phyloP scores from a whole-genome alignment of 2,113 vertebrate species.

The Amia ocellicauda region DNA sequence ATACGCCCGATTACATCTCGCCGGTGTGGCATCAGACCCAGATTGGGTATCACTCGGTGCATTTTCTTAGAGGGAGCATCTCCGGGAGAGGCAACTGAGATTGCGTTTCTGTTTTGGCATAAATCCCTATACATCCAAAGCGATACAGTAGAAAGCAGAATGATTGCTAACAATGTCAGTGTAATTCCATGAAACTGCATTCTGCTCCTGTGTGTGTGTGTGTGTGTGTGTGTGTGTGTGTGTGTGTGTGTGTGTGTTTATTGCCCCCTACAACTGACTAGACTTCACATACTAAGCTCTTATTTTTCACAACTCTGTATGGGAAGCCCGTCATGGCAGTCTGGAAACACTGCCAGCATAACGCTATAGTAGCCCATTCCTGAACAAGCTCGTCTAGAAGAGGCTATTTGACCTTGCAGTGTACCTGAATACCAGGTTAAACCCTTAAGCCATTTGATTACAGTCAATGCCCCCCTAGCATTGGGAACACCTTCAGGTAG shows the following conservation, averaged over 20 bases:
- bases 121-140: too few relatives aligned
- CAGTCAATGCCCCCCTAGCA: not conserved
- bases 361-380: not conserved
- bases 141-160: too few relatives aligned
- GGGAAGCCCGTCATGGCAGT: too few relatives aligned
- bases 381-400: slow-evolving; percentile 10
- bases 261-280: slow-evolving; percentile 24
- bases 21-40: too few relatives aligned
- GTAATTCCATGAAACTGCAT: too few relatives aligned
- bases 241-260: slow-evolving; percentile 19
- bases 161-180: too few relatives aligned
- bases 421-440: slow-evolving; percentile 34
- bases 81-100: too few relatives aligned
- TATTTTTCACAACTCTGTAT: not conserved
- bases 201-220: not conserved
- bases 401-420: slow-evolving; percentile 39
- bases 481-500: not conserved
- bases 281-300: not conserved
- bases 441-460: slow-evolving; percentile 4
- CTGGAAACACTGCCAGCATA: too few relatives aligned
- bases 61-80: too few relatives aligned
- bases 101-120: too few relatives aligned
- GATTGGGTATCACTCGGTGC: too few relatives aligned
- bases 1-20: too few relatives aligned
- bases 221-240: slow-evolving; percentile 11